These are phyloP conservation scores for Ailurus styani DNA, from an alignment of 2,113 vertebrate species.

Conservation along the genomic window DNA sequence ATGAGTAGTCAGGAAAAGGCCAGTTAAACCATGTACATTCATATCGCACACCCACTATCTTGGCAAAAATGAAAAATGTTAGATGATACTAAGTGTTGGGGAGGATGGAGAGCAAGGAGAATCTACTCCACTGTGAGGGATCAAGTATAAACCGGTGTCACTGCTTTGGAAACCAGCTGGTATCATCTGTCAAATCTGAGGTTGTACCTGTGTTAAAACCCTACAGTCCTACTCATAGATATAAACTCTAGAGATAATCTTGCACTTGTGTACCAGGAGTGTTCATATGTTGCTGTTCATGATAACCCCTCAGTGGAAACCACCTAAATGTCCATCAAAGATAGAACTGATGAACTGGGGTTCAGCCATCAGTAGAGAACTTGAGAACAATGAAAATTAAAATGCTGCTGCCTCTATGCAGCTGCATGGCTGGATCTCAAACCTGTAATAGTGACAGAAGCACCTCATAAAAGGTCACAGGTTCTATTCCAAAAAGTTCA, in stretches of 20 bases:
- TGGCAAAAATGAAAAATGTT: not conserved
- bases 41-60: not conserved
- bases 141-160: not conserved
- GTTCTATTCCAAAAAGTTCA: not conserved
- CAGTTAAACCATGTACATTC: not conserved
- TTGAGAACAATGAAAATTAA: not conserved
- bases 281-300: not conserved
- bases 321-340: not conserved
- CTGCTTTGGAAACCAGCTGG: not conserved
- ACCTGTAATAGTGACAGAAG: not conserved
- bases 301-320: not conserved
- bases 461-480: not conserved
- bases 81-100: not conserved
- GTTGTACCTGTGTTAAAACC: not conserved
- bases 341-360: not conserved
- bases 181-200: not conserved
- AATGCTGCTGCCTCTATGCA: not conserved
- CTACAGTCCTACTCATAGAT: not conserved
- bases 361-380: not conserved
- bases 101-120: not conserved
- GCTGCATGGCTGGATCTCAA: not conserved
- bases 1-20: not conserved
- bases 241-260: not conserved
- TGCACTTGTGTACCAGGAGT: not conserved
- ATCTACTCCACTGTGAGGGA: not conserved